These are phyloP conservation scores for Stenolophus ochropezus DNA, from an alignment of 2,888 invertebrate genomes.

Conservation along the genomic window DNA sequence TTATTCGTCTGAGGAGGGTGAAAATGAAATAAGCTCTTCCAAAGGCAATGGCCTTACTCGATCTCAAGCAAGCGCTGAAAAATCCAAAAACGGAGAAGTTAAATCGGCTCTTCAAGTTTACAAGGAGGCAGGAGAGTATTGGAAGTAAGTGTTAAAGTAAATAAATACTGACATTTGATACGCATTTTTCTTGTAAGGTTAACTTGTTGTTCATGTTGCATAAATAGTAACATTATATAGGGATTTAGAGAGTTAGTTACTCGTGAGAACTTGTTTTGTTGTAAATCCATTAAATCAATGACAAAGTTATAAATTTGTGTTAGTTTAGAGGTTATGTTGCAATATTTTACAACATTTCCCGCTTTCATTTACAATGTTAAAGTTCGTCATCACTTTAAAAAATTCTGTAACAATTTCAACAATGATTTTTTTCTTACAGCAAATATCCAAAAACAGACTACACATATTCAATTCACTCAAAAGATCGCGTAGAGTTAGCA, in stretches of 20 bases:
- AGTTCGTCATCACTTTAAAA: not conserved
- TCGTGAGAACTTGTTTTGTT: conserved; percentile 14
- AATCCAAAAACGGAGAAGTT: conserved; percentile 73
- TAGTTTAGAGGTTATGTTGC: conserved; percentile 6
- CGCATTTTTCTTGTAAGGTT: conserved; percentile 22
- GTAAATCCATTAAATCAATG: conserved; percentile 11
- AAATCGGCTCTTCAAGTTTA: conserved; percentile 82
- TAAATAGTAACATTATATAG: conserved; percentile 25
- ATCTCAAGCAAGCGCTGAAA: conserved; percentile 75
- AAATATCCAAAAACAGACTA: conserved; percentile 94
- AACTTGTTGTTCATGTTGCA: conserved; percentile 27
- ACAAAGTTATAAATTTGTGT: not conserved
- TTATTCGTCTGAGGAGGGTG: conserved; percentile 79
- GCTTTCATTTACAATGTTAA: not conserved
- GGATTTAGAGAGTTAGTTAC: conserved; percentile 2
- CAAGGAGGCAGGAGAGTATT: conserved; percentile 86
- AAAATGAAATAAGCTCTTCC: conserved; percentile 73
- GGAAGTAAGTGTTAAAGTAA: conserved; percentile 82
- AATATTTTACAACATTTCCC: not conserved
- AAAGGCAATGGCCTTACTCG: conserved; percentile 76
- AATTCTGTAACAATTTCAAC: not conserved
- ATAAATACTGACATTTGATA: conserved; percentile 36
- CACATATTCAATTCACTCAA: conserved; percentile 89
- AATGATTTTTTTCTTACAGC: conserved; percentile 73
- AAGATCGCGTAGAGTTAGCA: conserved; percentile 85